Evolutionary conservation across 2,888 invertebrate genomes (phyloP).

Genomic region (Pharmacophagus antenor): DNA sequence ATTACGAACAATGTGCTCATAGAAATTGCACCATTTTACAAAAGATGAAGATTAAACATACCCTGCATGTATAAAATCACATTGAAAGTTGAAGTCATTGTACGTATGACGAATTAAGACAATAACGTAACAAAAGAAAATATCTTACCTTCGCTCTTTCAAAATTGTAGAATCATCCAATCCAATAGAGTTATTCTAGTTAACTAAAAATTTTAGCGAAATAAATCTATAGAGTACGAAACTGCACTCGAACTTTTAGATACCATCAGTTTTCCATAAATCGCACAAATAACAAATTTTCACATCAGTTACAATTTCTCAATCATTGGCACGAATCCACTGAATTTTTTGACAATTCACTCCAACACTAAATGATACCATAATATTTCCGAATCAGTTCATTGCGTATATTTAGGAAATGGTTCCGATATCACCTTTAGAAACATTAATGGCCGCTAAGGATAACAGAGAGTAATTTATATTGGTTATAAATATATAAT

Average conservation of each 20-base stretch:
- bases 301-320: constrained; percentile 55
- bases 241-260: constrained; percentile 40
- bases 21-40: not conserved
- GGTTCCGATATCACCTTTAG: not conserved
- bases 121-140: constrained; percentile 56
- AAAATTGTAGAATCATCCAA: constrained; percentile 69
- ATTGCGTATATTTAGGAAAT: constrained; percentile 6
- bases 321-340: constrained; percentile 70
- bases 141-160: constrained; percentile 60
- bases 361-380: constrained; percentile 58
- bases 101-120: constrained; percentile 38
- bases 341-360: constrained; percentile 75
- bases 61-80: not conserved
- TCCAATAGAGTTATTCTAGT: constrained; percentile 47
- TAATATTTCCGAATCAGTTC: constrained; percentile 33
- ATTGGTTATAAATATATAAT: constrained; percentile 22
- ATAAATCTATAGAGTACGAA: constrained; percentile 34
- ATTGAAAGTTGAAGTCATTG: constrained; percentile 27
- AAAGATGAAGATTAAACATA: not conserved
- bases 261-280: constrained; percentile 50
- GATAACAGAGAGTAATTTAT: constrained; percentile 1
- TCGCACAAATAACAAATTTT: constrained; percentile 53
- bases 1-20: not conserved
- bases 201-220: constrained; percentile 34
- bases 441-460: not conserved